Conservation (phyloP, 2,888 invertebrate species). For the Drosophila pseudotakahashii region DNA sequence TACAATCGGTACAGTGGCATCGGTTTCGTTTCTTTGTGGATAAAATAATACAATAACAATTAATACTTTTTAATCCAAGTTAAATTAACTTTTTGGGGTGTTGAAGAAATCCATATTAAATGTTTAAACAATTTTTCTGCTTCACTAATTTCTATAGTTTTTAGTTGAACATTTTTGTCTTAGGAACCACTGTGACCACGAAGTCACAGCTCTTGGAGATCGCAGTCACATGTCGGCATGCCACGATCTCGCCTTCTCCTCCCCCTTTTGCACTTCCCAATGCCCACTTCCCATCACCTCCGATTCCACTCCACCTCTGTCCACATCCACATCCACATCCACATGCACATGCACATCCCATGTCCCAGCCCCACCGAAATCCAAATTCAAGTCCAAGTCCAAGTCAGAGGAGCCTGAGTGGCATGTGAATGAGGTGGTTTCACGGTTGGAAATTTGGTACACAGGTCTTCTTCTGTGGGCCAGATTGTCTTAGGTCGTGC, state of each 20-base stretch:
- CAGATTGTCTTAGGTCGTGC: conserved; percentile 78
- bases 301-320: conserved; percentile 8
- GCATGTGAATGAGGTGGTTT: conserved; percentile 74
- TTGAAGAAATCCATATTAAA: no score
- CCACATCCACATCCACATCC: conserved; percentile 3
- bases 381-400: conserved; percentile 9
- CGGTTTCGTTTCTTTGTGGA: background rate
- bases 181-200: background rate
- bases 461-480: conserved; percentile 33
- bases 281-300: conserved; percentile 7
- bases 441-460: conserved; percentile 20
- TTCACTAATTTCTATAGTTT: background rate
- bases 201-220: conserved; percentile 2
- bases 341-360: background rate
- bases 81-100: no score
- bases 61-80: no score
- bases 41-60: background rate
- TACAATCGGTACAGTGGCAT: background rate
- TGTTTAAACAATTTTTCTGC: background rate
- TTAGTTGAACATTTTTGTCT: background rate
- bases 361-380: conserved; percentile 2
- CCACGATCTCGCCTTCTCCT: conserved; percentile 52
- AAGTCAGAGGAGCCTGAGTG: conserved; percentile 52
- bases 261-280: background rate
- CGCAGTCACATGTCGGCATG: conserved; percentile 64